A percentile compares a stretch with the other conserved stretches of the same genome.
Evolutionary conservation across 2,888 invertebrate genomes (phyloP).

Genomic region (Stratiomys singularior): DNA sequence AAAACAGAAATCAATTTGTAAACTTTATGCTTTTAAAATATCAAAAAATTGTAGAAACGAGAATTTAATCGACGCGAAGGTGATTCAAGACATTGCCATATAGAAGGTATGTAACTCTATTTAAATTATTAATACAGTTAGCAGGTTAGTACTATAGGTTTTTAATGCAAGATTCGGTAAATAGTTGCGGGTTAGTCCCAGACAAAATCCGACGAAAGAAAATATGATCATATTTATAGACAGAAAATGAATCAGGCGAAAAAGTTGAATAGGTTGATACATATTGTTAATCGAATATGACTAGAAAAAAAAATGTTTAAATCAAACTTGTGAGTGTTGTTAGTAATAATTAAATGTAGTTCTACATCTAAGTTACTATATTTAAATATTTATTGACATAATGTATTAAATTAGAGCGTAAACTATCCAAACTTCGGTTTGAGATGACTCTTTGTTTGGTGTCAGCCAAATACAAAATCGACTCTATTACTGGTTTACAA

Average conservation of each 20-base stretch:
- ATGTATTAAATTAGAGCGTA: background rate
- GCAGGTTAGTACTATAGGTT: no score
- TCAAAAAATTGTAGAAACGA: background rate
- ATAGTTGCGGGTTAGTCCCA: no score
- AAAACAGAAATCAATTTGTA: no score
- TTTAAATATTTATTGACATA: slow-evolving; percentile 25
- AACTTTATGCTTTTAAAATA: no score
- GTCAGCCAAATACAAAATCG: no score
- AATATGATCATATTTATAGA: no score
- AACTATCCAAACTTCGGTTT: background rate
- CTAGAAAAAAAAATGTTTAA: background rate
- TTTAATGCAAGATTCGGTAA: no score
- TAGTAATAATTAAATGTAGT: background rate
- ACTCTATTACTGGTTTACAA: no score
- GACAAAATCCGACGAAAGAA: no score
- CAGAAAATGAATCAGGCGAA: background rate
- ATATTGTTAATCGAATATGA: background rate
- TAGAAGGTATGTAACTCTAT: background rate
- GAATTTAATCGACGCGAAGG: background rate
- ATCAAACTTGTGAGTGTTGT: background rate
- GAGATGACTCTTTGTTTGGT: background rate
- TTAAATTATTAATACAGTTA: slow-evolving; percentile 1
- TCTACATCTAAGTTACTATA: background rate
- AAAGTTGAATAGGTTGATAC: background rate
- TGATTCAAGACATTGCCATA: slow-evolving; percentile 13